Percentiles rank a stretch among this genome's conserved stretches.
Conservation (phyloP, 2,113 vertebrate genomes). For the Istiophorus platypterus region DNA sequence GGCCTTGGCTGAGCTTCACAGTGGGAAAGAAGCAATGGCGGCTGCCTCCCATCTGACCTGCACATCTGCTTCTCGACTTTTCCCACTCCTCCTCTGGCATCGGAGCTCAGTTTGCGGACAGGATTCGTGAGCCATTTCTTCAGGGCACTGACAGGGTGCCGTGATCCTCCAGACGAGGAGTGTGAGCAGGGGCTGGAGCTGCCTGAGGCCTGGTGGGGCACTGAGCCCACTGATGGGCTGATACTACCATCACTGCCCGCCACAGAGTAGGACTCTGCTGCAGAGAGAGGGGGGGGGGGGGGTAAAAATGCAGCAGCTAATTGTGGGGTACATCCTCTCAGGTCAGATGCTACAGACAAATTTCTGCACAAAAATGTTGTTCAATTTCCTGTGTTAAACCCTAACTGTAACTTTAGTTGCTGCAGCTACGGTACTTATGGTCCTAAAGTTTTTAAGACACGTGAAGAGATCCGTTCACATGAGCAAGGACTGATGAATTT, state of each 20-base stretch:
- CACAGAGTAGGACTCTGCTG: conserved; percentile 87
- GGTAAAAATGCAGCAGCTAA: conserved; percentile 42
- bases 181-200: conserved; percentile 86
- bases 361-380: conserved; percentile 69
- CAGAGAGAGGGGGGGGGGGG: conserved; percentile 23
- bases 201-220: conserved; percentile 83
- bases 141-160: conserved; percentile 83
- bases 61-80: conserved; percentile 77
- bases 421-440: conserved; percentile 32
- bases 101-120: conserved; percentile 82
- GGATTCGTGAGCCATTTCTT: conserved; percentile 89
- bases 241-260: conserved; percentile 86
- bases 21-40: conserved; percentile 50
- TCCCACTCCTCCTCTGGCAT: conserved; percentile 63
- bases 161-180: conserved; percentile 73
- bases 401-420: conserved; percentile 52
- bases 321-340: conserved; percentile 51
- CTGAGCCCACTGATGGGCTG: conserved; percentile 81
- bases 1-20: conserved; percentile 66
- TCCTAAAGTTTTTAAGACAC: conserved; percentile 17
- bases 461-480: conserved; percentile 35
- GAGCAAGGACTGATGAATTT: not conserved
- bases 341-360: conserved; percentile 64
- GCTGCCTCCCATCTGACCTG: conserved; percentile 67
- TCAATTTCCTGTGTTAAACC: conserved; percentile 73